Conservation (phyloP, 2,888 invertebrate species). For the Taenaris catops region DNA sequence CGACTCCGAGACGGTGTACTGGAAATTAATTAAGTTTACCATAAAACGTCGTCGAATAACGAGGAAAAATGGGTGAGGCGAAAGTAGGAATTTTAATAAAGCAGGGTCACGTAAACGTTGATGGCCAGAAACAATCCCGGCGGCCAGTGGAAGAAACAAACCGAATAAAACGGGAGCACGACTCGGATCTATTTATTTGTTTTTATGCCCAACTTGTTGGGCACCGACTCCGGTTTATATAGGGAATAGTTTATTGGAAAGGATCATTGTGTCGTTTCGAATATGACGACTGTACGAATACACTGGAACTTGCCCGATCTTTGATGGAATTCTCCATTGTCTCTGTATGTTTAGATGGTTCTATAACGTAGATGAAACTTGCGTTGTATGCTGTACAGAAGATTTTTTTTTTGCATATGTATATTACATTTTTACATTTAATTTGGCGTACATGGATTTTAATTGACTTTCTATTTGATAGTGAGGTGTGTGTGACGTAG, state of each 20-base stretch:
- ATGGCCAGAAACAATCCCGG: constrained; percentile 34
- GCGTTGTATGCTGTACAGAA: too few relatives aligned
- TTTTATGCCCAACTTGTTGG: constrained; percentile 30
- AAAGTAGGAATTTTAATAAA: constrained; percentile 70
- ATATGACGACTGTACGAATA: not conserved
- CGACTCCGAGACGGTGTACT: constrained; percentile 37
- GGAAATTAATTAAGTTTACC: constrained; percentile 62
- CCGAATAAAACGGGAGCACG: constrained; percentile 25
- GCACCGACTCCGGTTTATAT: constrained; percentile 23
- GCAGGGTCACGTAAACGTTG: constrained; percentile 66
- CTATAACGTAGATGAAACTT: too few relatives aligned
- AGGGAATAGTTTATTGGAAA: constrained; percentile 28
- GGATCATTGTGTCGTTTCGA: constrained; percentile 13
- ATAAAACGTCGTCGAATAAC: constrained; percentile 40
- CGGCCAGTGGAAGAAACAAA: constrained; percentile 21
- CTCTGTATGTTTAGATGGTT: too few relatives aligned
- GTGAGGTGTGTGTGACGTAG: too few relatives aligned
- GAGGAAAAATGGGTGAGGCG: constrained; percentile 45
- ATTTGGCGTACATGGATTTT: too few relatives aligned
- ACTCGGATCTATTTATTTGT: constrained; percentile 33
- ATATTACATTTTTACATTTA: too few relatives aligned
- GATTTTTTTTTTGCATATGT: too few relatives aligned
- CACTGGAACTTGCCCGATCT: too few relatives aligned
- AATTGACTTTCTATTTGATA: too few relatives aligned
- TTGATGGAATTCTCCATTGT: too few relatives aligned